A percentile compares a stretch with the other conserved stretches of the same genome.
Evolutionary conservation across 2,888 invertebrate species (phyloP).

Genomic region (Tetramorium bicarinatum): DNA sequence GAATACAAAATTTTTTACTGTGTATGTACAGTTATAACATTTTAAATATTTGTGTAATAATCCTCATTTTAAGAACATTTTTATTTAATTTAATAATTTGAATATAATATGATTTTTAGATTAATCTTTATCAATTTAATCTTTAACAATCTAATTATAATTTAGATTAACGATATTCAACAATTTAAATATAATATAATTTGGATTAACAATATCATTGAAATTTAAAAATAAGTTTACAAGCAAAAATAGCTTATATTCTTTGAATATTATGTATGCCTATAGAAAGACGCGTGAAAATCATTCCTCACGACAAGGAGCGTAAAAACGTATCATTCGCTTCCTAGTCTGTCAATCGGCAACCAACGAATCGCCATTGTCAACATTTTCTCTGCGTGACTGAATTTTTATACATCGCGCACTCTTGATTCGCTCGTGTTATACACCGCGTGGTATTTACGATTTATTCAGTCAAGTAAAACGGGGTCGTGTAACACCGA

Average conservation of each 20-base stretch:
- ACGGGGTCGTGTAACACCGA: conserved; percentile 57
- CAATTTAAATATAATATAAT: neutral
- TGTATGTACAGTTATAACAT: neutral
- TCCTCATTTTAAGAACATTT: neutral
- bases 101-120: neutral
- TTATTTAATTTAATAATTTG: neutral
- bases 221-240: neutral
- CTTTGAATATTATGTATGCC: neutral
- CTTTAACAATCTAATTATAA: neutral
- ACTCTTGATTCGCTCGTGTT: conserved; percentile 32
- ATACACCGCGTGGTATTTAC: conserved; percentile 46
- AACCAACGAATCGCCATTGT: conserved; percentile 65
- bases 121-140: neutral
- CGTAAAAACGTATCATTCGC: conserved; percentile 73
- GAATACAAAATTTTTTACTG: too few species aligned
- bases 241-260: neutral
- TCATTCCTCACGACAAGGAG: conserved; percentile 53
- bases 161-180: neutral
- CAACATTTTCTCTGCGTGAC: conserved; percentile 63
- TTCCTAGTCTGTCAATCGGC: conserved; percentile 67
- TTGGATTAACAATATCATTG: neutral
- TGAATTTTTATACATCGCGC: conserved; percentile 58
- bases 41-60: neutral
- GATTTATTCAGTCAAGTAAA: conserved; percentile 58
- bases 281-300: conserved; percentile 66